Conservation (phyloP, 2,113 vertebrate species). For the Coptodon rendalli region DNA sequence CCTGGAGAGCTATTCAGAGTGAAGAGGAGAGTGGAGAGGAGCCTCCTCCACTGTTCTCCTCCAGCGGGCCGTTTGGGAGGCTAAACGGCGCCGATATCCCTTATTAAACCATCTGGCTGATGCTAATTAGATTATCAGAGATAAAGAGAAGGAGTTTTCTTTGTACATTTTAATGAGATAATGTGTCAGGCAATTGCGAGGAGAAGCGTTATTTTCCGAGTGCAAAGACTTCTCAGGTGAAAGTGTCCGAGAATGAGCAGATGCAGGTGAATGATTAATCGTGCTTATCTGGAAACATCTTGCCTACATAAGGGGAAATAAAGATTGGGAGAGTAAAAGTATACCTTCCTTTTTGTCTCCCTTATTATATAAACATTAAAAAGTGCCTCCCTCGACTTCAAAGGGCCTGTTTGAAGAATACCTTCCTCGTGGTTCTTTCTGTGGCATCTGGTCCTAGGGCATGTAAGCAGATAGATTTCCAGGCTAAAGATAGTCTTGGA, state of each 20-base stretch:
- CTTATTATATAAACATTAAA: background rate
- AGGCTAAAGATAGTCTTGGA: conserved; percentile 29
- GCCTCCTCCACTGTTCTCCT: conserved; percentile 69
- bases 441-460: background rate
- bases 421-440: background rate
- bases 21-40: conserved; percentile 65
- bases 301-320: conserved; percentile 62
- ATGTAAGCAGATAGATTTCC: conserved; percentile 33
- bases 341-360: background rate
- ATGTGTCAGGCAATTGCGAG: conserved; percentile 71
- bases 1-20: conserved; percentile 76
- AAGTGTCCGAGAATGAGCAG: conserved; percentile 66
- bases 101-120: conserved; percentile 83
- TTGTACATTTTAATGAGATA: conserved; percentile 82
- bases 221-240: conserved; percentile 68
- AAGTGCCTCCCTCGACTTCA: background rate
- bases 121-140: conserved; percentile 83
- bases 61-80: conserved; percentile 76
- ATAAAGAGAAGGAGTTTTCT: conserved; percentile 81
- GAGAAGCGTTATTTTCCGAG: conserved; percentile 57
- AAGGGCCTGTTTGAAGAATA: background rate
- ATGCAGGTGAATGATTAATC: conserved; percentile 71
- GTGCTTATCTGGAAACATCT: conserved; percentile 62
- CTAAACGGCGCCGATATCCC: conserved; percentile 73
- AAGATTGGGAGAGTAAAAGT: conserved; percentile 33